These are phyloP conservation scores for Phrynocephalus guinanensis DNA, from an alignment of 2,797 vertebrate species.

Conservation along the genomic window DNA sequence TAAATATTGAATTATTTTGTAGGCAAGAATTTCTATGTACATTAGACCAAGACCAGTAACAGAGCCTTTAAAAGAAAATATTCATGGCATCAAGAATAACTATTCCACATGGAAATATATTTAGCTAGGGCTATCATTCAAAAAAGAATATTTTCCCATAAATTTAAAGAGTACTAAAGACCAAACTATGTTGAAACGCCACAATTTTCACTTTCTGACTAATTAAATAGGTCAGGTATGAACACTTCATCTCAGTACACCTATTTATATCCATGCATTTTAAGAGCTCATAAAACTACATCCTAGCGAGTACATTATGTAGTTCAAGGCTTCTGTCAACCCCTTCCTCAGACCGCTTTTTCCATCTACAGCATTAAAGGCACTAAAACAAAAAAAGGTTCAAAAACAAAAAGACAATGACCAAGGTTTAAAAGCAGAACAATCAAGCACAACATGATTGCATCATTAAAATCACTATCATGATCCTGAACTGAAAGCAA, in stretches of 20 bases:
- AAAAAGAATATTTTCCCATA: not conserved
- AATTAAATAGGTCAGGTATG: not conserved
- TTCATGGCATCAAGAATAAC: not conserved
- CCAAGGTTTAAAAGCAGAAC: not conserved
- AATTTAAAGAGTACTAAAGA: not conserved
- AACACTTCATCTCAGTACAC: not conserved
- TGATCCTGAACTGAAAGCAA: constrained; percentile 23
- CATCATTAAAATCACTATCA: constrained; percentile 26
- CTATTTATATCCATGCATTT: not conserved
- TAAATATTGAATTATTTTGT: not conserved
- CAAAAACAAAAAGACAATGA: not conserved
- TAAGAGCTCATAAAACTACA: not conserved
- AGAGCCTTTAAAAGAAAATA: not conserved
- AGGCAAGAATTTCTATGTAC: not conserved
- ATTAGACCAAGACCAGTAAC: not conserved
- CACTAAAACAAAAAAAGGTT: not conserved
- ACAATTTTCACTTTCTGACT: not conserved
- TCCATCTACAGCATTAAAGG: not conserved
- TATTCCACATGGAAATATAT: not conserved
- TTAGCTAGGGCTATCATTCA: not conserved
- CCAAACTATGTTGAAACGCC: not conserved
- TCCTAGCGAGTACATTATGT: not conserved
- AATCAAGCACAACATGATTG: not conserved
- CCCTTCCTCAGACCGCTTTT: not conserved
- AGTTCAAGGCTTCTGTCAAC: not conserved